These are phyloP conservation scores for Brachionus calyciflorus DNA, from an alignment of 1,140 invertebrate species.

Conservation along the genomic window DNA sequence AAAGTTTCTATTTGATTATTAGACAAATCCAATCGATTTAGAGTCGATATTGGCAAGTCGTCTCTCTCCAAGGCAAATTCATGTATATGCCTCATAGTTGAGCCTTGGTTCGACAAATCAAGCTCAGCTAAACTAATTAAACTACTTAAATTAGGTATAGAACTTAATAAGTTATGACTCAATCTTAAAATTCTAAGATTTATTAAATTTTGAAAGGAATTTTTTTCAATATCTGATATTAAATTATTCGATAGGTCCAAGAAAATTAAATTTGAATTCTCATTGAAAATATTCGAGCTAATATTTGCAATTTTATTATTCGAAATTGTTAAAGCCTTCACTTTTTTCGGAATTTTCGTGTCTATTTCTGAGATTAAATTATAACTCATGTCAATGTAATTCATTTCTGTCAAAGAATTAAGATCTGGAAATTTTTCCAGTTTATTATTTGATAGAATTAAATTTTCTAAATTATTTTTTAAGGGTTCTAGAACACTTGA, in stretches of 20 bases:
- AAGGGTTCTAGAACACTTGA: not conserved
- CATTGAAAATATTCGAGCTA: not conserved
- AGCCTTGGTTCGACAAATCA: slow-evolving; percentile 10
- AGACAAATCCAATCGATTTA: slow-evolving; percentile 11
- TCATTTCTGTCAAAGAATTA: not conserved
- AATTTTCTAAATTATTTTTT: not conserved
- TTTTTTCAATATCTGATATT: slow-evolving; percentile 6
- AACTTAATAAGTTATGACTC: slow-evolving; percentile 8
- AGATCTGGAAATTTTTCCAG: not conserved
- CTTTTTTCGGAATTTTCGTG: not conserved
- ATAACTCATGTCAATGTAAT: slow-evolving; percentile 11
- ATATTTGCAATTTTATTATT: slow-evolving; percentile 8
- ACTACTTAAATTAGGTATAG: not conserved
- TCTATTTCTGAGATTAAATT: not conserved
- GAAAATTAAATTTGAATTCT: not conserved
- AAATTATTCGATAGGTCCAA: slow-evolving; percentile 7
- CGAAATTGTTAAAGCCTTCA: not conserved
- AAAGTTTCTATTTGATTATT: slow-evolving; percentile 10
- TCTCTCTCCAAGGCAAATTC: slow-evolving; percentile 3
- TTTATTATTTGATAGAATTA: not conserved
- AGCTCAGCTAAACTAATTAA: slow-evolving; percentile 14
- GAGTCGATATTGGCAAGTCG: not conserved
- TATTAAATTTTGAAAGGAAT: not conserved
- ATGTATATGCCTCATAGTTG: not conserved
- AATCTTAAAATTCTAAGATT: slow-evolving; percentile 26